phyloP scores from a whole-genome alignment of 2,113 vertebrate genomes.

The Sciurus niger region DNA sequence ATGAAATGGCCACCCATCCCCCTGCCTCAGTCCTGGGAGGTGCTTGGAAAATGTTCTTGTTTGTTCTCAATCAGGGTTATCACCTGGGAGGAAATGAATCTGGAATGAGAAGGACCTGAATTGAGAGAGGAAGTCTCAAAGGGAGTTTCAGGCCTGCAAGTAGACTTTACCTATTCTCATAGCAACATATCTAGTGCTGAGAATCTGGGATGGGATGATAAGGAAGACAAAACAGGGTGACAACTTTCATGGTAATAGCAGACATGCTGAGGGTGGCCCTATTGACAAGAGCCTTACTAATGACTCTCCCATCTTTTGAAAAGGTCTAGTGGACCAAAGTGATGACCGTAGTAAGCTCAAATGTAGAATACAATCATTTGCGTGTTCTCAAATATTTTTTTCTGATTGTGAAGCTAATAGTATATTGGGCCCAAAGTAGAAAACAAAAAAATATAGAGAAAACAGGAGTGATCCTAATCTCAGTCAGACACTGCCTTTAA shows the following conservation, averaged over 20 bases:
- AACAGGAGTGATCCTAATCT: conserved; percentile 16
- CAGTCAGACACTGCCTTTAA: conserved; percentile 19
- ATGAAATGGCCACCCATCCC: neutral
- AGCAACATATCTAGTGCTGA: neutral
- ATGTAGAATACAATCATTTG: neutral
- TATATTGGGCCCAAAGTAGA: neutral
- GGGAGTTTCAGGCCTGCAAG: neutral
- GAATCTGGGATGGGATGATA: neutral
- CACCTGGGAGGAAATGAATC: conserved; percentile 33
- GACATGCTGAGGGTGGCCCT: neutral
- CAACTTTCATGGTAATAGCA: neutral
- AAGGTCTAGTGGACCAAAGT: neutral
- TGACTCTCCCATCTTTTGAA: neutral
- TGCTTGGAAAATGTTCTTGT: neutral
- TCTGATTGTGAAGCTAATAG: neutral
- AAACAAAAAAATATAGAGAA: conserved; percentile 39
- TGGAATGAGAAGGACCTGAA: neutral
- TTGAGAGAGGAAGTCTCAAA: conserved; percentile 12
- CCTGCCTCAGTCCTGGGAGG: neutral
- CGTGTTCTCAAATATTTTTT: conserved; percentile 47
- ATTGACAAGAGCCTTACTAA: neutral
- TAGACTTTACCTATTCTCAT: neutral
- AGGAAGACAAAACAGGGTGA: neutral
- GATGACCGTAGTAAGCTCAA: neutral
- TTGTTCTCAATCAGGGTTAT: neutral